phyloP scores from a whole-genome alignment of 2,113 vertebrate species.

The Erythrolamprus reginae region DNA sequence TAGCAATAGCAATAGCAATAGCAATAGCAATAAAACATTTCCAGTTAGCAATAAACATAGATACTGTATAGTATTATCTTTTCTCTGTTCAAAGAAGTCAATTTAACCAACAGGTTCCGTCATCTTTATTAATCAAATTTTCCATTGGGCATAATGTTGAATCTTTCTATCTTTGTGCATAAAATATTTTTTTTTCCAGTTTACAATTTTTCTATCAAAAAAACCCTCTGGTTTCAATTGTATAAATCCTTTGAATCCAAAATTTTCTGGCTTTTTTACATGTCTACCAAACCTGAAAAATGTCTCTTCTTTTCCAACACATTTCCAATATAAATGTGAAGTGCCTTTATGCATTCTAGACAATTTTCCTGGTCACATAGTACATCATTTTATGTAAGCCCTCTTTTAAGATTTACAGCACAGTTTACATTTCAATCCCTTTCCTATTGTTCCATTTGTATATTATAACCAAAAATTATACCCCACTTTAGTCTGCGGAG shows the following conservation, averaged over 20 bases:
- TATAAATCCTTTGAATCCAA: neutral
- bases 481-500: neutral
- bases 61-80: too few species aligned
- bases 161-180: neutral
- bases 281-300: neutral
- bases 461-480: neutral
- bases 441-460: neutral
- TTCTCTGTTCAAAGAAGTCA: neutral
- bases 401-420: neutral
- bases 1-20: too few species aligned
- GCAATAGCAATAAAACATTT: too few species aligned
- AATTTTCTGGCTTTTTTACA: neutral
- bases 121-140: neutral
- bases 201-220: neutral
- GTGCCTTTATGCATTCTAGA: neutral
- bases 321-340: too few species aligned
- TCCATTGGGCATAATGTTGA: neutral
- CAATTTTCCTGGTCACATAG: neutral
- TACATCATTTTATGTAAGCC: neutral
- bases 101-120: neutral
- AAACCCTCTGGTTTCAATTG: neutral
- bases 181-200: neutral
- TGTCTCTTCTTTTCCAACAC: neutral
- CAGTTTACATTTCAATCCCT: neutral
- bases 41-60: neutral